phyloP scores from a whole-genome alignment of 2,797 vertebrate species.

The Myiothlypis coronata region DNA sequence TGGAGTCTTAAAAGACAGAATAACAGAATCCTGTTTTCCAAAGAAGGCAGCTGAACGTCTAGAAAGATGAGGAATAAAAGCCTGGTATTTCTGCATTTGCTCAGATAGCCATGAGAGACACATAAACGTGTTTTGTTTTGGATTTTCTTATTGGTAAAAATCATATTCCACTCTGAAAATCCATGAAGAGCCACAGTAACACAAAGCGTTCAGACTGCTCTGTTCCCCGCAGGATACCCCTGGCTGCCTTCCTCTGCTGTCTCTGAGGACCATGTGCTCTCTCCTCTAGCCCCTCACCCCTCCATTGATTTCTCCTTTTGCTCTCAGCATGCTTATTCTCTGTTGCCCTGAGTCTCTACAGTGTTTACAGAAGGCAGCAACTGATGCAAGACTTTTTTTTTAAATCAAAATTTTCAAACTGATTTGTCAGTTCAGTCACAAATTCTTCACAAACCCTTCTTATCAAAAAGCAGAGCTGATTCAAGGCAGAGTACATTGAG shows the following conservation, averaged over 20 bases:
- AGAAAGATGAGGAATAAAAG: not conserved
- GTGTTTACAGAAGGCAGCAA: conserved; percentile 1
- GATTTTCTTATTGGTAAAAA: not conserved
- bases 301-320: not conserved
- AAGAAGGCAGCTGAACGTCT: not conserved
- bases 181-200: not conserved
- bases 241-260: not conserved
- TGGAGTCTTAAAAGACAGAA: not conserved
- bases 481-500: not conserved
- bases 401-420: not conserved
- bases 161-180: not conserved
- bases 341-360: not conserved
- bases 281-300: not conserved
- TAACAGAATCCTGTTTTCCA: not conserved
- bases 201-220: not conserved
- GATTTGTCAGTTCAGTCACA: not conserved
- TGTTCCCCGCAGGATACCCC: not conserved
- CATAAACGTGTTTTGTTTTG: not conserved
- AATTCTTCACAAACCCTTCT: not conserved
- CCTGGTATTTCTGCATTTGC: not conserved
- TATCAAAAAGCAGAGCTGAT: not conserved
- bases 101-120: not conserved
- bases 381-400: not conserved
- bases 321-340: not conserved
- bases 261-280: not conserved